Conservation (phyloP, 2,113 vertebrate species). For the Ctenomys sociabilis region DNA sequence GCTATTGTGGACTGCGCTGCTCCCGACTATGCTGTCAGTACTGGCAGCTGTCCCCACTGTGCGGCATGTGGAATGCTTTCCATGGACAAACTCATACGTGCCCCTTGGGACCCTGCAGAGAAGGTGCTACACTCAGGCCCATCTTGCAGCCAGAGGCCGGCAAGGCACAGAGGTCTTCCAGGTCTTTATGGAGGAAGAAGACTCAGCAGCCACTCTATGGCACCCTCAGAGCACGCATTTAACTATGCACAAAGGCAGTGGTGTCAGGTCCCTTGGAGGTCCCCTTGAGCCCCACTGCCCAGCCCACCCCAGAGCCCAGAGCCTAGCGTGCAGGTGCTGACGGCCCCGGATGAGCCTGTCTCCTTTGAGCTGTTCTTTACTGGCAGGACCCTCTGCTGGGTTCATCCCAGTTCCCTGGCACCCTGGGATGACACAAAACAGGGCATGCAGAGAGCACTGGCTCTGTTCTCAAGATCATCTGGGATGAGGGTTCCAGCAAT, state of each 20-base stretch:
- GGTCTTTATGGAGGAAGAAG: background rate
- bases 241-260: background rate
- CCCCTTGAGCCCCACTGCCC: background rate
- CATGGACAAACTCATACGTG: background rate
- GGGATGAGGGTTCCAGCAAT: background rate
- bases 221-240: background rate
- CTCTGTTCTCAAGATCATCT: background rate
- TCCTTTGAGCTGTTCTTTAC: background rate
- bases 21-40: background rate
- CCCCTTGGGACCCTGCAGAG: background rate
- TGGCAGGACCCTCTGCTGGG: background rate
- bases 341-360: background rate
- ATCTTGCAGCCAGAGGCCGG: background rate
- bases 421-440: background rate
- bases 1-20: background rate
- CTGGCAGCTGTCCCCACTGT: too few species aligned
- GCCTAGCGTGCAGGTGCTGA: too few species aligned
- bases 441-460: background rate
- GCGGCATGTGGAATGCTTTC: background rate
- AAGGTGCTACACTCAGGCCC: background rate
- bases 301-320: background rate
- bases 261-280: too few species aligned
- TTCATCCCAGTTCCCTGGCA: background rate
- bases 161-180: background rate
- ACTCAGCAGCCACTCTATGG: background rate